Evolutionary conservation across 2,888 invertebrate genomes (phyloP).

Genomic region (Cryptus armator): DNA sequence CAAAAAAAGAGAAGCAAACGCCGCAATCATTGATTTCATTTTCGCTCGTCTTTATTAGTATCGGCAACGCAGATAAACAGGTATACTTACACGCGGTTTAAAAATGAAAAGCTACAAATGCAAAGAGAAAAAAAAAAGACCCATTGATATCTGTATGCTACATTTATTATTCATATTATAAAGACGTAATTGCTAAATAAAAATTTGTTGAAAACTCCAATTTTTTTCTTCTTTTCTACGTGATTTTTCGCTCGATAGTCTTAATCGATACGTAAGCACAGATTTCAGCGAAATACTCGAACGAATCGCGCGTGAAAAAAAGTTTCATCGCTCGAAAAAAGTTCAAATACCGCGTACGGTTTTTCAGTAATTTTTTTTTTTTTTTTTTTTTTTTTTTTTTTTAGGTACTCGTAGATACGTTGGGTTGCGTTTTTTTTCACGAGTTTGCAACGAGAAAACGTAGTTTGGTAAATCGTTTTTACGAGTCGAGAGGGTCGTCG

Average conservation of each 20-base stretch:
- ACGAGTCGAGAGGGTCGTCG: slow-evolving; percentile 6
- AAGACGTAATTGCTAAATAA: slow-evolving; percentile 80
- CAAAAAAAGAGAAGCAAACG: slow-evolving; percentile 14
- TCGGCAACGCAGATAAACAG: slow-evolving; percentile 14
- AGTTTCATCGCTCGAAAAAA: neutral
- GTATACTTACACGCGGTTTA: slow-evolving; percentile 35
- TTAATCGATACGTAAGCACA: slow-evolving; percentile 1
- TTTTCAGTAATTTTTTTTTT: neutral
- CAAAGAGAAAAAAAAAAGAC: slow-evolving; percentile 19
- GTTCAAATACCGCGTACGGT: neutral
- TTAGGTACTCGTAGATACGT: neutral
- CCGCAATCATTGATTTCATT: slow-evolving; percentile 23
- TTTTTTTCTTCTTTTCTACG: neutral
- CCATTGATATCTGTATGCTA: slow-evolving; percentile 73
- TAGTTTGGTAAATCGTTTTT: neutral
- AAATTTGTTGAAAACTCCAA: slow-evolving; percentile 69
- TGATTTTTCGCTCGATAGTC: slow-evolving; percentile 6
- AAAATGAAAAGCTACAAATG: slow-evolving; percentile 21
- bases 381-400: too few relatives aligned
- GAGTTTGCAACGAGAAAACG: neutral
- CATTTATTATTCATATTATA: slow-evolving; percentile 79
- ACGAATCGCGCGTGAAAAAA: neutral
- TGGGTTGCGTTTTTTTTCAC: neutral
- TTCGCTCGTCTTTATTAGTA: slow-evolving; percentile 35
- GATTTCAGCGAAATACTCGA: neutral